Evolutionary conservation across 2,888 invertebrate genomes (phyloP).

Genomic region (Sycophila texana): DNA sequence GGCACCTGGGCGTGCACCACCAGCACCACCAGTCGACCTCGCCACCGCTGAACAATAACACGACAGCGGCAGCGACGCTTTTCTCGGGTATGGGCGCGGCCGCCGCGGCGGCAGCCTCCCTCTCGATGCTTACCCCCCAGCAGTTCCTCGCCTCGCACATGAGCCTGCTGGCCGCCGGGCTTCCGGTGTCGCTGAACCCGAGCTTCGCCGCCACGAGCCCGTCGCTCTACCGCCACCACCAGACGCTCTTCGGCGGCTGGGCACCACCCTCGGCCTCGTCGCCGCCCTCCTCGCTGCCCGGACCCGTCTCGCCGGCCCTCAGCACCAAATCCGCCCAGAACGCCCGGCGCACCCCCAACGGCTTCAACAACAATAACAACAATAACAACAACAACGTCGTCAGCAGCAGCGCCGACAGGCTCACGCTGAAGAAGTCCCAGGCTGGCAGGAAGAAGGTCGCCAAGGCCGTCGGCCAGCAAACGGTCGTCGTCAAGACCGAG

Average conservation of each 20-base stretch:
- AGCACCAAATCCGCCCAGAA: conserved; percentile 60
- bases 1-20: neutral
- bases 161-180: conserved; percentile 77
- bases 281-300: conserved; percentile 73
- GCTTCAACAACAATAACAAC: conserved; percentile 63
- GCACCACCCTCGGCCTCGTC: conserved; percentile 76
- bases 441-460: conserved; percentile 75
- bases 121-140: conserved; percentile 77
- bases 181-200: conserved; percentile 78
- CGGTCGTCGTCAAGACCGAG: conserved; percentile 4
- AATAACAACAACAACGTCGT: conserved; percentile 68
- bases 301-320: conserved; percentile 71
- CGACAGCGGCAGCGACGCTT: conserved; percentile 64
- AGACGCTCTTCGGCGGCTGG: conserved; percentile 79
- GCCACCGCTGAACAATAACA: conserved; percentile 78
- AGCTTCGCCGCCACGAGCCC: conserved; percentile 78
- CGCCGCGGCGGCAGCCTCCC: conserved; percentile 77
- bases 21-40: conserved; percentile 77
- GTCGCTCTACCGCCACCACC: conserved; percentile 81
- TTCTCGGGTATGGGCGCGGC: conserved; percentile 73
- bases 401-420: conserved; percentile 73
- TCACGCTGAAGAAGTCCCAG: conserved; percentile 19
- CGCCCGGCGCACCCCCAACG: conserved; percentile 24
- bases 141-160: conserved; percentile 76
- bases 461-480: conserved; percentile 70